Percentiles rank a stretch among this genome's conserved stretches.
phyloP scores from a whole-genome alignment of 2,113 vertebrate genomes.

The Pholis gunnellus region DNA sequence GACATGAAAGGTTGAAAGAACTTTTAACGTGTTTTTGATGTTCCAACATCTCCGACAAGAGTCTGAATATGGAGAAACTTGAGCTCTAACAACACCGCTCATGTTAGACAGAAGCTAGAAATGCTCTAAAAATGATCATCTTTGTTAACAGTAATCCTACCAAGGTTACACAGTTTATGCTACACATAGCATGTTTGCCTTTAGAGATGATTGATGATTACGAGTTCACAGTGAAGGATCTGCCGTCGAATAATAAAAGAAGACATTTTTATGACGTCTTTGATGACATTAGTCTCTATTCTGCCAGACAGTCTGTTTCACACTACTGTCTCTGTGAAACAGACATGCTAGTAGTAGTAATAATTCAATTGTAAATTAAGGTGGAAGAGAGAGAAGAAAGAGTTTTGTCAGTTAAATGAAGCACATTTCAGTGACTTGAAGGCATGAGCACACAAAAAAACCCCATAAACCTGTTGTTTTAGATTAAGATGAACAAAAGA shows the following conservation, averaged over 20 bases:
- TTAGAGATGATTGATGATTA: not conserved
- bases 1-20: too few relatives aligned
- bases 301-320: not conserved
- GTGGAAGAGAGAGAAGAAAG: not conserved
- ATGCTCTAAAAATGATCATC: constrained; percentile 28
- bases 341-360: not conserved
- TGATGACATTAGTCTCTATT: not conserved
- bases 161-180: constrained; percentile 5
- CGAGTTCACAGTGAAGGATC: not conserved
- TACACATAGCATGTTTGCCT: not conserved
- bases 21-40: not conserved
- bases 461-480: not conserved
- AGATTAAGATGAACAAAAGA: not conserved
- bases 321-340: not conserved
- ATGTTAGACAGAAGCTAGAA: constrained; percentile 3
- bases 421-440: not conserved
- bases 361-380: not conserved
- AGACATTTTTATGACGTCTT: not conserved
- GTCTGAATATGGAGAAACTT: not conserved
- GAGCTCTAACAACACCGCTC: constrained; percentile 12
- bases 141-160: constrained; percentile 43
- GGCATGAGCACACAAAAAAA: not conserved
- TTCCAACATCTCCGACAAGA: not conserved
- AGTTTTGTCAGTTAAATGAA: not conserved
- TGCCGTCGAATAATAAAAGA: not conserved